phyloP scores from a whole-genome alignment of 2,888 invertebrate genomes.

The Drosophila ezoana region DNA sequence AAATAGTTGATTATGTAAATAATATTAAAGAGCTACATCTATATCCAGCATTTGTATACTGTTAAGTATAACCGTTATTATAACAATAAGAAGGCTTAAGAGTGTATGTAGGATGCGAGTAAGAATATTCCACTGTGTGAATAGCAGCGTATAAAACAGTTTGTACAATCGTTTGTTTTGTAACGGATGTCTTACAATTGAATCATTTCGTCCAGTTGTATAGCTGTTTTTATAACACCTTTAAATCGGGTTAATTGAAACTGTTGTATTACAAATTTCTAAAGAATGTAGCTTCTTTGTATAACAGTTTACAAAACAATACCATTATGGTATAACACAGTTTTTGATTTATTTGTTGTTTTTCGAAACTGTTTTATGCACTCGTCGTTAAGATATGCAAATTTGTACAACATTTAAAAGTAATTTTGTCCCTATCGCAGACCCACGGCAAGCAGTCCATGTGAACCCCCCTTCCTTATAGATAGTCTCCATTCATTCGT shows the following conservation, averaged over 20 bases:
- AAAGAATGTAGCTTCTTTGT: background rate
- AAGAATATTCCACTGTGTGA: too few species aligned
- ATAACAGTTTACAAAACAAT: background rate
- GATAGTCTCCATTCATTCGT: conserved; percentile 34
- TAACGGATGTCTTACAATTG: background rate
- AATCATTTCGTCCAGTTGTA: background rate
- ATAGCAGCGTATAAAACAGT: background rate
- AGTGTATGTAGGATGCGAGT: too few species aligned
- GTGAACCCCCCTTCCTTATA: background rate
- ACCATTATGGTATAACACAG: background rate
- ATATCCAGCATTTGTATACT: background rate
- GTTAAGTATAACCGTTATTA: background rate
- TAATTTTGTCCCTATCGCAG: conserved; percentile 11
- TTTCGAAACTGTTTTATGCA: background rate
- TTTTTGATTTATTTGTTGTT: background rate
- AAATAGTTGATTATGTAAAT: background rate
- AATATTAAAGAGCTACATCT: background rate
- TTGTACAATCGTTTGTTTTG: background rate
- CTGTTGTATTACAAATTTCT: too few species aligned
- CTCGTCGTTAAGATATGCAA: background rate
- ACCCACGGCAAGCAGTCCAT: conserved; percentile 41
- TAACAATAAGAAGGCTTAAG: too few species aligned
- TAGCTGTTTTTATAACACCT: conserved; percentile 2
- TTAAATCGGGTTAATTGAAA: background rate
- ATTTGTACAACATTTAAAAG: conserved; percentile 25